A percentile compares a stretch with the other conserved stretches of the same genome.
These are phyloP conservation scores for Scartelaos histophorus DNA, from an alignment of 2,113 vertebrate species.

Conservation along the genomic window DNA sequence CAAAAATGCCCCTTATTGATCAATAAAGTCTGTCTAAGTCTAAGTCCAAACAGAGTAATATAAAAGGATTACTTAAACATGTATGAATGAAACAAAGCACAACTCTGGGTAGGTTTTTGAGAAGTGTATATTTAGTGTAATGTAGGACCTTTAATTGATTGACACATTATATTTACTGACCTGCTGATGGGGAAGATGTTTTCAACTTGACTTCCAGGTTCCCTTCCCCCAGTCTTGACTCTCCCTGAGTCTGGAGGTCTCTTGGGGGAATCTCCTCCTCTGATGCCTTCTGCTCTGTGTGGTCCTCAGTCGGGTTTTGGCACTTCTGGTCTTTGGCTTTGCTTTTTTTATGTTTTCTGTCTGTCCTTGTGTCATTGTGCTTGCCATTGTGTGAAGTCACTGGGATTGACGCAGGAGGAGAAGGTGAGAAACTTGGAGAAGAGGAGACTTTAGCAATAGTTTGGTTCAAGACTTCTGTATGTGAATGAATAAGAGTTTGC, in stretches of 20 bases:
- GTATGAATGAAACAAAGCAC: too few relatives aligned
- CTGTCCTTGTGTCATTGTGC: background rate
- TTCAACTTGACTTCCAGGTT: background rate
- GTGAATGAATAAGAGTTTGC: conserved; percentile 8
- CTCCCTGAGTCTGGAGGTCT: fast-evolving
- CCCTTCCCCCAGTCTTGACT: background rate
- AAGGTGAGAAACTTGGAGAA: conserved; percentile 4
- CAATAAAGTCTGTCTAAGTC: too few relatives aligned
- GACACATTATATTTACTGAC: background rate
- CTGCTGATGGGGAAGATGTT: background rate
- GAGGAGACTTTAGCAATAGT: conserved; percentile 50
- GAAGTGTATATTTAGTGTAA: too few relatives aligned
- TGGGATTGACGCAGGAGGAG: background rate
- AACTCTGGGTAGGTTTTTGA: too few relatives aligned
- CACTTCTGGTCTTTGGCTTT: background rate
- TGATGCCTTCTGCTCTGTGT: background rate
- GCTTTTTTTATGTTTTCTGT: background rate
- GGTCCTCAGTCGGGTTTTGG: background rate
- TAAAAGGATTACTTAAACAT: too few relatives aligned
- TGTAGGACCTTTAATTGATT: background rate
- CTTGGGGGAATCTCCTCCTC: background rate
- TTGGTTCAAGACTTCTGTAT: conserved; percentile 6
- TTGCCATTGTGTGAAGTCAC: background rate
- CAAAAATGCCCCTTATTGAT: too few relatives aligned
- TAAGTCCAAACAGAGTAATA: too few relatives aligned